A percentile compares a stretch with the other conserved stretches of the same genome.
These are phyloP conservation scores for Candidula unifasciata DNA, from an alignment of 2,888 invertebrate genomes.

Conservation along the genomic window DNA sequence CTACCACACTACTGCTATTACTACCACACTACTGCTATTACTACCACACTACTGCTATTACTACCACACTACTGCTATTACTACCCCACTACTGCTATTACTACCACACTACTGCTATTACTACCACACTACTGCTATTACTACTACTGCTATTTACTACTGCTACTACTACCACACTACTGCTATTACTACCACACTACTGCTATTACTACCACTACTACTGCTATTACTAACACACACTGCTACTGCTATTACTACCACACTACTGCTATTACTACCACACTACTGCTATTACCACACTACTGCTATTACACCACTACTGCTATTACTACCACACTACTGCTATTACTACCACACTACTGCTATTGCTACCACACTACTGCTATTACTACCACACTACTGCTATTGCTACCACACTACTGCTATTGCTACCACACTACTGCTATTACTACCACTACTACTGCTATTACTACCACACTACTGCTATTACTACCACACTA, in stretches of 20 bases:
- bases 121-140: slow-evolving; percentile 9
- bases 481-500: too few relatives aligned
- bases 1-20: slow-evolving; percentile 11
- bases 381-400: too few relatives aligned
- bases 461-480: slow-evolving; percentile 17
- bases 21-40: background rate
- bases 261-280: too few relatives aligned
- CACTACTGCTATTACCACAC: too few relatives aligned
- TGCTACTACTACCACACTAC: background rate
- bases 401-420: too few relatives aligned
- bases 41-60: background rate
- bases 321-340: background rate
- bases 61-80: background rate
- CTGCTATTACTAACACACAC: too few relatives aligned
- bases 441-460: slow-evolving; percentile 13
- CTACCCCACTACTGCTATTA: background rate
- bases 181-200: background rate
- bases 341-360: slow-evolving; percentile 3
- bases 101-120: slow-evolving; percentile 11
- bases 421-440: slow-evolving; percentile 4
- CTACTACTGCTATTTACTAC: slow-evolving; percentile 8
- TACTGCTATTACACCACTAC: background rate
- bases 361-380: too few relatives aligned
- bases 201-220: too few relatives aligned
- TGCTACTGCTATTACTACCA: too few relatives aligned